phyloP scores from a whole-genome alignment of 2,797 vertebrate genomes.

The Pygocentrus nattereri region DNA sequence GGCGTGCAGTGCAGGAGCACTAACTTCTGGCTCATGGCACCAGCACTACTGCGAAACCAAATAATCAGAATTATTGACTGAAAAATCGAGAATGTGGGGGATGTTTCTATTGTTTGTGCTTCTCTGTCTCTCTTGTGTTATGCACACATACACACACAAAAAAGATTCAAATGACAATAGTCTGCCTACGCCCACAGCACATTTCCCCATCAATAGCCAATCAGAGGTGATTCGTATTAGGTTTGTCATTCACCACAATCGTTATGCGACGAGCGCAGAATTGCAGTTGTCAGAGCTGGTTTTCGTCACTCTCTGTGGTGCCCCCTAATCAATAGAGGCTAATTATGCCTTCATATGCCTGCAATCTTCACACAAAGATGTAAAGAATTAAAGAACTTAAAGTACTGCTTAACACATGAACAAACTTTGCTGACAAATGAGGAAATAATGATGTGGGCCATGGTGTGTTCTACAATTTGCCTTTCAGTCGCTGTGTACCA shows the following conservation, averaged over 20 bases:
- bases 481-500: background rate
- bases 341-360: conserved; percentile 63
- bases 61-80: background rate
- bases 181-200: conserved; percentile 60
- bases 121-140: background rate
- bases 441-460: background rate
- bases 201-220: conserved; percentile 55
- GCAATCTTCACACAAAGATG: conserved; percentile 57
- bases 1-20: background rate
- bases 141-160: conserved; percentile 27
- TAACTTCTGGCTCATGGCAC: background rate
- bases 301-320: conserved; percentile 68
- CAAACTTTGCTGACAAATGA: background rate
- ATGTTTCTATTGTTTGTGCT: background rate
- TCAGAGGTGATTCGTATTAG: conserved; percentile 55
- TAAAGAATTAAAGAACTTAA: conserved; percentile 48
- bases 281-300: conserved; percentile 71
- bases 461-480: background rate
- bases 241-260: conserved; percentile 60
- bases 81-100: background rate
- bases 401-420: conserved; percentile 19
- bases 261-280: conserved; percentile 58
- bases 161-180: conserved; percentile 65
- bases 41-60: background rate
- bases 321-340: conserved; percentile 66